Percentiles rank a stretch among this genome's conserved stretches.
These are phyloP conservation scores for Lepisosteus oculatus DNA, from an alignment of 2,113 vertebrate genomes.

Conservation along the genomic window DNA sequence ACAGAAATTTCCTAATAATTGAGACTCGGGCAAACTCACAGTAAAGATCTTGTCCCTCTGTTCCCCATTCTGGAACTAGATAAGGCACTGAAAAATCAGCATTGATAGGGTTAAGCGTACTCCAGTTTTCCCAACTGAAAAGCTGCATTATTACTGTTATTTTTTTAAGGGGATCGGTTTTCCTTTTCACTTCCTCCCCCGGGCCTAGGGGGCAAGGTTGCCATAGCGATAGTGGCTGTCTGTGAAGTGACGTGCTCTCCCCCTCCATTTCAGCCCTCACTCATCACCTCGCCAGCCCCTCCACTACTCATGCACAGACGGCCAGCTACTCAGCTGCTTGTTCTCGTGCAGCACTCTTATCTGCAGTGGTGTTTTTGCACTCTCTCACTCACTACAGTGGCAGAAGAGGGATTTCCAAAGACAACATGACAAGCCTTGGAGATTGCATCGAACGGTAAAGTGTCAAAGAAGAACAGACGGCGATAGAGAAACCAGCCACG, in stretches of 20 bases:
- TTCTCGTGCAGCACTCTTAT: constrained; percentile 48
- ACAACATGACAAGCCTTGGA: constrained; percentile 39
- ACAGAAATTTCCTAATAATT: neutral
- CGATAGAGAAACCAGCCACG: constrained; percentile 38
- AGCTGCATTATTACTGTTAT: constrained; percentile 40
- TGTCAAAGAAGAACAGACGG: constrained; percentile 52
- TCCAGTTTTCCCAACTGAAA: constrained; percentile 35
- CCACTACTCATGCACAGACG: constrained; percentile 14
- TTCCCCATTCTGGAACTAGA: neutral
- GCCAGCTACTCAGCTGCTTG: constrained; percentile 30
- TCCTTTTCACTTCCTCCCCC: constrained; percentile 47
- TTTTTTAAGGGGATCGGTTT: constrained; percentile 53
- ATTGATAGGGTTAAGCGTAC: constrained; percentile 23
- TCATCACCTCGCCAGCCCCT: constrained; percentile 47
- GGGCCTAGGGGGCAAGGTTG: constrained; percentile 51
- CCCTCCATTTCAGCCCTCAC: constrained; percentile 46
- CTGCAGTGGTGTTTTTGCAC: constrained; percentile 50
- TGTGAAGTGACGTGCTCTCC: constrained; percentile 49
- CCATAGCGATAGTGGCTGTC: constrained; percentile 55
- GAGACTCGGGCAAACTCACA: neutral
- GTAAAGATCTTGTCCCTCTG: no score
- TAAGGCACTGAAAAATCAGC: neutral
- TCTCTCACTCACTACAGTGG: constrained; percentile 58
- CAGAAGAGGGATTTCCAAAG: constrained; percentile 46
- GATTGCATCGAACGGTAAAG: constrained; percentile 36